Conservation (phyloP, 2,113 vertebrate species). For the Saguinus imperator region DNA sequence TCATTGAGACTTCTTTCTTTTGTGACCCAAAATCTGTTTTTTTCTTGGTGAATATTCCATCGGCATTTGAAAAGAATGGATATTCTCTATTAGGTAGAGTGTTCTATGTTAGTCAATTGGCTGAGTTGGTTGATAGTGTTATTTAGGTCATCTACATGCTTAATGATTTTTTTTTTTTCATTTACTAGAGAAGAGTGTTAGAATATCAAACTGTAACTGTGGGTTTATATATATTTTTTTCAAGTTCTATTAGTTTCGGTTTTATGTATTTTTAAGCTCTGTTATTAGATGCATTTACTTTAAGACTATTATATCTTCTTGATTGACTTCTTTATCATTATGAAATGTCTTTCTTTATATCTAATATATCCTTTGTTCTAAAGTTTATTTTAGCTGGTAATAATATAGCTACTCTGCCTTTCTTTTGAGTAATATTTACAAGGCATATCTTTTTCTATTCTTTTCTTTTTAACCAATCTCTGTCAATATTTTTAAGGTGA, state of each 20-base stretch:
- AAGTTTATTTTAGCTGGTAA: background rate
- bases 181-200: background rate
- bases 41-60: background rate
- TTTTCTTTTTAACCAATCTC: background rate
- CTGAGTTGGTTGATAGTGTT: background rate
- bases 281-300: background rate
- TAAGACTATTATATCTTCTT: background rate
- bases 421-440: background rate
- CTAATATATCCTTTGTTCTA: background rate
- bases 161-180: background rate
- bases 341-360: background rate
- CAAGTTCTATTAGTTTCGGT: background rate
- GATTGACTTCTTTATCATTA: background rate
- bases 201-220: background rate
- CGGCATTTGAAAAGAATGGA: background rate
- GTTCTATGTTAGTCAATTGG: background rate
- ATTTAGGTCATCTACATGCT: background rate
- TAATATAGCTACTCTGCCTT: background rate
- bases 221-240: background rate
- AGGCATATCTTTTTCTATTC: background rate
- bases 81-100: background rate
- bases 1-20: background rate
- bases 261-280: background rate
- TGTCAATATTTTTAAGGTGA: background rate
- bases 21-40: background rate